Evolutionary conservation across 2,113 vertebrate species (phyloP).

Genomic region (Promerops cafer): DNA sequence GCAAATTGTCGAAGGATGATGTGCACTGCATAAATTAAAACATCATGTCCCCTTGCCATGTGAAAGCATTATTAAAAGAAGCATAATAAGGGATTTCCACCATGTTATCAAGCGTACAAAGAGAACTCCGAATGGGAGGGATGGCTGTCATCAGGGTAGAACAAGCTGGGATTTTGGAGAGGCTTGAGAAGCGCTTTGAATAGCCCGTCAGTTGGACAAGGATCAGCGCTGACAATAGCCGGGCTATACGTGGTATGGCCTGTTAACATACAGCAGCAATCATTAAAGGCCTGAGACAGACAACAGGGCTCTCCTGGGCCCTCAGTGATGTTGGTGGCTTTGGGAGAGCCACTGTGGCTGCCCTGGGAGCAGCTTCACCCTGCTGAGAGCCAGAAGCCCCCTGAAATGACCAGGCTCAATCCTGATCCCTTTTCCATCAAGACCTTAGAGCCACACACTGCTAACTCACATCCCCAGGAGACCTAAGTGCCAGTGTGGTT

Average conservation of each 20-base stretch:
- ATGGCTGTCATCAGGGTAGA: slow-evolving; percentile 32
- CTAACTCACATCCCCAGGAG: background rate
- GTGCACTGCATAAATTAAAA: slow-evolving; percentile 46
- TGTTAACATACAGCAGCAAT: background rate
- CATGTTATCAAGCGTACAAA: slow-evolving; percentile 59
- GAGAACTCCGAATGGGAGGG: slow-evolving; percentile 43
- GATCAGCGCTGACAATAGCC: slow-evolving; percentile 46
- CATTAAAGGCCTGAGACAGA: background rate
- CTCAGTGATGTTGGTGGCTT: background rate
- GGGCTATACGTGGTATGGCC: slow-evolving; percentile 37
- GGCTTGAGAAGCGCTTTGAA: slow-evolving; percentile 51
- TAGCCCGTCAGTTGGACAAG: slow-evolving; percentile 43
- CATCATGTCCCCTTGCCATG: slow-evolving; percentile 42
- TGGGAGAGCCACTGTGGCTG: background rate
- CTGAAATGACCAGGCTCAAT: accelerated
- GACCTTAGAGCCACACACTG: background rate
- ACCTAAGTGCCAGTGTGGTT: background rate
- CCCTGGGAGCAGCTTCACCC: background rate
- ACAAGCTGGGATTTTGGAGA: slow-evolving; percentile 45
- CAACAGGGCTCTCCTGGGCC: background rate
- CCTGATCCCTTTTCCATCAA: background rate
- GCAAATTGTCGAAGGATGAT: slow-evolving; percentile 34
- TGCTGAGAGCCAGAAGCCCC: background rate
- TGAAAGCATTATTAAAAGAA: slow-evolving; percentile 55
- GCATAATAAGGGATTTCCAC: slow-evolving; percentile 60